A percentile compares a stretch with the other conserved stretches of the same genome.
Evolutionary conservation across 2,113 vertebrate genomes (phyloP).

Genomic region (Tylochromis polylepis): DNA sequence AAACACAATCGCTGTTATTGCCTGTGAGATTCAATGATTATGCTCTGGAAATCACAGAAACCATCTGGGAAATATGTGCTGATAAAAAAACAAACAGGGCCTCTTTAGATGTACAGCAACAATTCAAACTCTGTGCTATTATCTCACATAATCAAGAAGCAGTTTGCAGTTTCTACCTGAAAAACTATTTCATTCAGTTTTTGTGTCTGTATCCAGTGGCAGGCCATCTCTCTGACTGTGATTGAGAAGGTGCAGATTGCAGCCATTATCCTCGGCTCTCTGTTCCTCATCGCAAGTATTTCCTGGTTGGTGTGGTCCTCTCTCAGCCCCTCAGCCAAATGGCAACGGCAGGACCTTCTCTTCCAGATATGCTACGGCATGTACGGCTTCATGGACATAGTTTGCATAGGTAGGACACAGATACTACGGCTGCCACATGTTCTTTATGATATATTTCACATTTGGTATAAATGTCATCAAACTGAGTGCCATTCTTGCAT

Average conservation of each 20-base stretch:
- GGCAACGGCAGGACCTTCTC: constrained; percentile 87
- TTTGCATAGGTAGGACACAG: constrained; percentile 80
- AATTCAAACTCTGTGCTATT: background rate
- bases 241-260: constrained; percentile 89
- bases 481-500: background rate
- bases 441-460: background rate
- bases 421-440: background rate
- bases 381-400: constrained; percentile 90
- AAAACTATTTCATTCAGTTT: background rate
- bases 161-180: background rate
- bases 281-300: constrained; percentile 86
- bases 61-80: background rate
- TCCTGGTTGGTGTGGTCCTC: constrained; percentile 89
- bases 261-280: constrained; percentile 83
- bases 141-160: background rate
- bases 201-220: constrained; percentile 71
- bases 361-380: constrained; percentile 91
- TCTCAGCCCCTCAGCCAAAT: constrained; percentile 85
- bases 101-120: background rate
- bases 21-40: background rate
- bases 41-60: background rate
- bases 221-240: constrained; percentile 84
- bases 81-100: background rate
- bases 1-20: background rate
- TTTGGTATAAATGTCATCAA: background rate